Evolutionary conservation across 1,140 invertebrate genomes (phyloP).

Genomic region (Halotydeus destructor): DNA sequence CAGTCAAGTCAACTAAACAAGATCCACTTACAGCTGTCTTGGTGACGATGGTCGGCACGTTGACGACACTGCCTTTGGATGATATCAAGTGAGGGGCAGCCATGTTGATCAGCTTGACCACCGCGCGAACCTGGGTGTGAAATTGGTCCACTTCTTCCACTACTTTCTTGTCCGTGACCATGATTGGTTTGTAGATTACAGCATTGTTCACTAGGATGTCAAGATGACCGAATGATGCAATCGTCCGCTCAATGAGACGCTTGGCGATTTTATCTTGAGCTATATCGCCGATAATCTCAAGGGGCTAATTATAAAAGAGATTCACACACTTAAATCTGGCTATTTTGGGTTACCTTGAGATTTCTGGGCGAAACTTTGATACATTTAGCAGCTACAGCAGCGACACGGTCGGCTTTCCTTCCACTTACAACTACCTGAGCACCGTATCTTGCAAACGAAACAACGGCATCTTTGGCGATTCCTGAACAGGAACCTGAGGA

Average conservation of each 20-base stretch:
- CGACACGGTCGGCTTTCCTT: conserved; percentile 1
- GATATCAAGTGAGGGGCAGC: conserved; percentile 56
- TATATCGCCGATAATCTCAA: conserved; percentile 5
- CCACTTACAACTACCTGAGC: conserved; percentile 5
- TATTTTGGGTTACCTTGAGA: too few relatives aligned
- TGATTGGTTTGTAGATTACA: too few relatives aligned
- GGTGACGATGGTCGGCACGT: conserved; percentile 68
- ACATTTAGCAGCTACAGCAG: conserved; percentile 6
- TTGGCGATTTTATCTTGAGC: not conserved
- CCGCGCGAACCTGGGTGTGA: conserved; percentile 4
- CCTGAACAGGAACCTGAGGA: conserved; percentile 7
- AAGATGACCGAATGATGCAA: conserved; percentile 1
- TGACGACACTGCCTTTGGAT: conserved; percentile 62
- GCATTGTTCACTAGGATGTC: conserved; percentile 10
- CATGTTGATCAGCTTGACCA: conserved; percentile 41
- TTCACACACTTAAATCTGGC: too few relatives aligned
- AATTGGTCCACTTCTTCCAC: too few relatives aligned
- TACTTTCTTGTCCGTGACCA: too few relatives aligned
- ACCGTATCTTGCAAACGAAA: conserved; percentile 7
- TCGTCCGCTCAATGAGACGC: conserved; percentile 3
- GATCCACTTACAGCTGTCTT: conserved; percentile 35
- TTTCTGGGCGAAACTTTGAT: conserved; percentile 6
- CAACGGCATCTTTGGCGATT: conserved; percentile 8
- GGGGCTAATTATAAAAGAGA: too few relatives aligned
- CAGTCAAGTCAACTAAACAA: too few relatives aligned